Base-by-base conservation (phyloP, 2,888 invertebrate species). In the Dasysyrphus albostriatus region DNA sequence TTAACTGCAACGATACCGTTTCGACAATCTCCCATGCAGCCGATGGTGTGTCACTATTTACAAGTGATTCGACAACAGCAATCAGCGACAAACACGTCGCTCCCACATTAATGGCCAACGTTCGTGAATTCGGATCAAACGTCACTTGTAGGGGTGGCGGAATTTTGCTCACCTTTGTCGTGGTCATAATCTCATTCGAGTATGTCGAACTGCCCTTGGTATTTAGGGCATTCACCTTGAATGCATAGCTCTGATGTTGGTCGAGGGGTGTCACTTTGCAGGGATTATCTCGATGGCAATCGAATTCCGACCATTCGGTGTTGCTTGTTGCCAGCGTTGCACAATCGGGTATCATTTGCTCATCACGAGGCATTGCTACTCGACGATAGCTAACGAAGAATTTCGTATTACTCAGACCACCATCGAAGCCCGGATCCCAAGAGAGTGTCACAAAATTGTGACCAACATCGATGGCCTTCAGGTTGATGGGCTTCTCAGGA, bases 351-450 rank as follows among this genome's bases (percentile, higher is more conserved):
- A 94, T 94, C 69, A 94, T 92, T 87, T 94, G 94, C 88, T 95
- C 95, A 76, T 95, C 94, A 6, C 94, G 94, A 3, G 94, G 94
- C 90, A 93, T 92, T 0, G 95, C 94, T 0, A 96, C 95, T 37
- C 96, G 95, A 58, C 95, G 95, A 91, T 97, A 97, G 42, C 95
- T 95, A n/a, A 97, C 96, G 90, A 97, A 97, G 93, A 97, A 97
- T 91, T 97, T 97, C 0, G 98, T 98, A 89, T 96, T 97, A 63
- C 95, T 95, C 74, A 97, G 93, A 0, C 98, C 98, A 0, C 98
- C 98, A 91, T 98, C 97, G 91, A 98, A 98, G 0, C 98, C 98
- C 0, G 97, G 95, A 90, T 97, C 96, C 98, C 98, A 98, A 79
- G 95, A 94, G 24, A 98, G 93, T 0, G 96, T 95, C 0, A 98